Conservation (phyloP, 2,113 vertebrate genomes). For the Leiothrix lutea region DNA sequence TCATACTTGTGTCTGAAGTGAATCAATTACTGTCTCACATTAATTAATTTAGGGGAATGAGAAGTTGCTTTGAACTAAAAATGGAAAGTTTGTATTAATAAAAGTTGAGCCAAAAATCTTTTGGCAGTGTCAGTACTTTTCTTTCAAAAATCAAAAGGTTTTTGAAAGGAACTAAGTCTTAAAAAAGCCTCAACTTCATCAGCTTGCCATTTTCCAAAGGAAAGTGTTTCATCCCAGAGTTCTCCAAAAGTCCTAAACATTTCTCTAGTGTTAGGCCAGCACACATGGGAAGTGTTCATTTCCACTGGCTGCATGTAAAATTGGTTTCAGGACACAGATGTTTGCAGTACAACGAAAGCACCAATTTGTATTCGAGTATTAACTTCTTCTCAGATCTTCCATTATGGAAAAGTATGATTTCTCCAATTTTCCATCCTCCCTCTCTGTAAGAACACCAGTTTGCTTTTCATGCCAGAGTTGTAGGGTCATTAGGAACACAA, state of each 20-base stretch:
- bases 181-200: background rate
- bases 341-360: conserved; percentile 49
- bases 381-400: conserved; percentile 43
- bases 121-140: background rate
- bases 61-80: background rate
- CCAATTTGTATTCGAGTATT: conserved; percentile 13
- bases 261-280: conserved; percentile 59
- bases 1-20: background rate
- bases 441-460: background rate
- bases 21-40: background rate
- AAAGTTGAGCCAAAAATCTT: background rate
- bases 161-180: conserved; percentile 24
- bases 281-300: conserved; percentile 59
- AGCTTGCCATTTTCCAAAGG: conserved; percentile 52
- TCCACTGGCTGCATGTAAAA: conserved; percentile 37
- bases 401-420: conserved; percentile 32
- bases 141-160: background rate
- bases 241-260: conserved; percentile 19
- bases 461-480: background rate
- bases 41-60: background rate
- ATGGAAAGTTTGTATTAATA: background rate
- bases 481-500: background rate
- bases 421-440: conserved; percentile 2
- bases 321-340: conserved; percentile 51
- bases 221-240: conserved; percentile 22